Base-by-base conservation (phyloP, 2,797 vertebrate genomes). In the Manis crassicaudata region DNA sequence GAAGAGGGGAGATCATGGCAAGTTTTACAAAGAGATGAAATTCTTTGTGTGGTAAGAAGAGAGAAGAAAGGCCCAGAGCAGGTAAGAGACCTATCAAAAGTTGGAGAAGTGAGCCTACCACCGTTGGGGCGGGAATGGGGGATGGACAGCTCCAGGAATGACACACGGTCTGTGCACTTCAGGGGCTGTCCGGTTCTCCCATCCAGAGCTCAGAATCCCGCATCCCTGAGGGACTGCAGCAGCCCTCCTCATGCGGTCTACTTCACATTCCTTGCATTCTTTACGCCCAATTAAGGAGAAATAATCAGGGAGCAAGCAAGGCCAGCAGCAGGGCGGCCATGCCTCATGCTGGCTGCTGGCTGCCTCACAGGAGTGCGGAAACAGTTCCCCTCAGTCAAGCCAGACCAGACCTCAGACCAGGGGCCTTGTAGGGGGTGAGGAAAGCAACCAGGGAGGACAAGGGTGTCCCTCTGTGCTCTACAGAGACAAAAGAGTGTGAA, bases 271-370 rank as follows among this genome's bases (percentile, higher is more conserved):
- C 94, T 83, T 77, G 54, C 97, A 97, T 97, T 97, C 97, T 97
- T 98, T 96, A 97, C 50, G 95, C 97, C 96, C 97, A 97, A 97
- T 97, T 97, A 98, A 95, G 97, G 95, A 94, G 97, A 97, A 98
- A 97, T 97, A 97, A 97, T 97, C 96, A 97, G 97, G 86, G 77
- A 94, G 92, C 82, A 80, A 94, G 79, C 70, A 88, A 95, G 96
- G 88, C 94, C 80, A 46, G 0, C 79, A 67, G 83, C 93, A 62
- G 65, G 89, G 62, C 65, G 0, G 87, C 94, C 93, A 80, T 96
- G 92, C 81, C 85, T 92, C 52, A 46, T 1, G 1, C 76, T 12
- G 25, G 37, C 32, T 1, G 2, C 73, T 7, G 20, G 35, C 32
- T 0, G 37, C 60, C 81, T 92, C 95, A 90, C 37, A 46, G 46